Conservation (phyloP, 2,113 vertebrate species). For the Pterocles gutturalis region DNA sequence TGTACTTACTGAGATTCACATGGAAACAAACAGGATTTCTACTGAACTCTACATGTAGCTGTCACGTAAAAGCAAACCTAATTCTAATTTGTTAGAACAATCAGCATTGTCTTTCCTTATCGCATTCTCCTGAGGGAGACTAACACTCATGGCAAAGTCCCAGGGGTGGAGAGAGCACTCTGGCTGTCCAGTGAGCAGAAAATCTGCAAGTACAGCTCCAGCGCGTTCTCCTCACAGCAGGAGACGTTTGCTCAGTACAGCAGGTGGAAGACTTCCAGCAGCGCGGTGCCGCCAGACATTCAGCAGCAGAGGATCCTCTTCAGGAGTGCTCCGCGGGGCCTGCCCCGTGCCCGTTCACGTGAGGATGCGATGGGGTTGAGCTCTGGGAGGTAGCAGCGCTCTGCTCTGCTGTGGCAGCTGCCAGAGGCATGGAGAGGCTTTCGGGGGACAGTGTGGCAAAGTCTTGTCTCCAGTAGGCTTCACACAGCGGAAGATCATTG, state of each 20-base stretch:
- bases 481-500: slow-evolving; percentile 91
- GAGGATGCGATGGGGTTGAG: slow-evolving; percentile 74
- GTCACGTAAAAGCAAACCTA: neutral
- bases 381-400: slow-evolving; percentile 69
- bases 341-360: slow-evolving; percentile 85
- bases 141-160: neutral
- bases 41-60: neutral
- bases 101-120: neutral
- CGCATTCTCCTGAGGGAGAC: neutral
- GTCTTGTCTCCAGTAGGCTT: slow-evolving; percentile 90
- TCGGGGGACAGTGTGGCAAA: slow-evolving; percentile 80
- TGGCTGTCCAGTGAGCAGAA: neutral
- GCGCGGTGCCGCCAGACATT: accelerated
- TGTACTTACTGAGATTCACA: neutral
- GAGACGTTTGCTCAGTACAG: neutral
- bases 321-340: slow-evolving; percentile 79
- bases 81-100: neutral
- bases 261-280: slow-evolving; percentile 29
- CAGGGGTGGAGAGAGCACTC: neutral
- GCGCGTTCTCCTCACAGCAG: neutral
- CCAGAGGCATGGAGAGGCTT: slow-evolving; percentile 78
- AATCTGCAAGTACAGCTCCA: neutral
- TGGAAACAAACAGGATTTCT: neutral
- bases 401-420: slow-evolving; percentile 59
- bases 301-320: neutral